Base-by-base conservation (phyloP, 1,140 invertebrate species). In the Drosophila jambulina region DNA sequence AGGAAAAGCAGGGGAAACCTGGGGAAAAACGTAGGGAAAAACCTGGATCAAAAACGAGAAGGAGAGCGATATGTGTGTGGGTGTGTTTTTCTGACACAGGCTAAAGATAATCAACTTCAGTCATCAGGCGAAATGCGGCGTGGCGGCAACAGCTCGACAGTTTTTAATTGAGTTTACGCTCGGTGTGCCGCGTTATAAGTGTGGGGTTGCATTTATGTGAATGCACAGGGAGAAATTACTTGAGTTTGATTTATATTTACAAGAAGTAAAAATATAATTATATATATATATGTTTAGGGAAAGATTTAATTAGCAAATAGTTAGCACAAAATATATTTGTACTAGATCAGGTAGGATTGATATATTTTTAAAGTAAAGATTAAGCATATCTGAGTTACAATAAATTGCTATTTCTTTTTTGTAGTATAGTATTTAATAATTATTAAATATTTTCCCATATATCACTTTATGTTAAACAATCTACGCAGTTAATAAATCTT, bases 141-240 rank as follows among this genome's bases (percentile, higher is more conserved):
- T 70, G 83, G 63, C 51, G 71, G 72, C 76, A 80, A 80, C 64
- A 80, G 43, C 85, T 90, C 85, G 85, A 80, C 85, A 82, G 78
- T 85, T 90, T 90, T 90, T 90, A 90, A 90, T 90, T 90, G 85
- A 90, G 85, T 90, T 90, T 84, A 90, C 85, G 85, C 85, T 90
- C 70, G 70, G 65, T 82, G 75, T 74, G 80, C 61, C 42, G 75
- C 78, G 65, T 81, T 87, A 87, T 88, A 77, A 80, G 65, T 78
- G 80, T 59, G 46, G 46, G 2, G 19, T 23, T 46, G 54, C 27
- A 34, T 60, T 34, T 46, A 34, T 42, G 65, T 34, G 61, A 21
- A 25, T 36, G 21, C 58, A 46, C 42, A n/a, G 38, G 3, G 2
- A 60, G 5, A 61, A 64, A 64, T 10, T 4, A 3, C 1, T 2